phyloP scores from a whole-genome alignment of 2,888 invertebrate genomes.

The Heterodera filipjevi region DNA sequence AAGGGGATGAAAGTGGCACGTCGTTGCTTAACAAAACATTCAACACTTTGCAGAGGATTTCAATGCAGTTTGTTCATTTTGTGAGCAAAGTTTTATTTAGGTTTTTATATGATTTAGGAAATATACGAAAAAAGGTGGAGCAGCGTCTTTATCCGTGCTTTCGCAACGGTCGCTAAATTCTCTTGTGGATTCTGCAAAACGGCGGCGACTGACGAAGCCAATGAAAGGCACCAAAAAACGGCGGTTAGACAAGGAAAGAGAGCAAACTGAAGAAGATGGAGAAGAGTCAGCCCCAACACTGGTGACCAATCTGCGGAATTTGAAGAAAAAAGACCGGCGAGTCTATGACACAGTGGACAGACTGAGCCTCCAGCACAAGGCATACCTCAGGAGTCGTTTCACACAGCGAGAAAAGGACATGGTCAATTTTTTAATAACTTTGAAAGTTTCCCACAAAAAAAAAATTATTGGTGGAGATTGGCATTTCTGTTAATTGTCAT shows the following conservation, averaged over 20 bases:
- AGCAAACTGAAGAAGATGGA: constrained; percentile 2
- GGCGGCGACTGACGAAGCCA: not conserved
- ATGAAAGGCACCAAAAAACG: constrained; percentile 12
- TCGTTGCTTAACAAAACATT: constrained; percentile 22
- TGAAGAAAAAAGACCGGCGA: constrained; percentile 40
- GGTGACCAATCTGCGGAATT: not conserved
- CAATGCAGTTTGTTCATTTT: constrained; percentile 1
- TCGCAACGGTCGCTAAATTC: constrained; percentile 18
- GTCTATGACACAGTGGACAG: constrained; percentile 52
- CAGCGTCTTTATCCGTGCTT: constrained; percentile 10
- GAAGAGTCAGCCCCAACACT: not conserved
- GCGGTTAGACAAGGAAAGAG: not conserved
- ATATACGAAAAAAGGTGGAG: constrained; percentile 18
- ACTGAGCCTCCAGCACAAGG: constrained; percentile 44
- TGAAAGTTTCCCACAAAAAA: too few relatives aligned
- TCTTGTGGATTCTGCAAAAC: constrained; percentile 21
- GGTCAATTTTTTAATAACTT: constrained; percentile 34
- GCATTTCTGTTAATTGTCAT: not conserved
- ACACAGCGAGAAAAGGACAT: constrained; percentile 54
- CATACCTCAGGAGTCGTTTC: constrained; percentile 52
- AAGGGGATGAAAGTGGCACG: not conserved
- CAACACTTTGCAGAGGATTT: constrained; percentile 9
- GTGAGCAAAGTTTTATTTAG: too few relatives aligned
- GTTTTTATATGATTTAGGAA: not conserved
- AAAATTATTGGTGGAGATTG: constrained; percentile 8